phyloP scores from a whole-genome alignment of 2,888 invertebrate species.

The Leucophora obtusa region DNA sequence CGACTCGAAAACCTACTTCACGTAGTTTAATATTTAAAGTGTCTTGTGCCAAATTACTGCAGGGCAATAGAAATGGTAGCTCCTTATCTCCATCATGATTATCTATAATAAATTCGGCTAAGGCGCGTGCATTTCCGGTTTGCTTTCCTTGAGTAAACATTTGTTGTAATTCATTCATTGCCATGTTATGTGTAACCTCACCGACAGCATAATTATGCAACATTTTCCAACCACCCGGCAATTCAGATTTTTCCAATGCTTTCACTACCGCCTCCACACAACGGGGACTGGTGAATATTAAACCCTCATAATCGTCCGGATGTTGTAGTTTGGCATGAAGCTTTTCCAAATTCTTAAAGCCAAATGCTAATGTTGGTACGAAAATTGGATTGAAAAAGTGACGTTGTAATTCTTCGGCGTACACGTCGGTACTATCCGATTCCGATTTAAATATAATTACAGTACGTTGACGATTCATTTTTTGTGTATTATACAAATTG shows the following conservation, averaged over 20 bases:
- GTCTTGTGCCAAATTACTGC: slow-evolving; percentile 81
- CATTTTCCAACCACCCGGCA: slow-evolving; percentile 77
- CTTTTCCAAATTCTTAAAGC: slow-evolving; percentile 79
- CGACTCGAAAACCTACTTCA: slow-evolving; percentile 77
- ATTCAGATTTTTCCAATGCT: slow-evolving; percentile 77
- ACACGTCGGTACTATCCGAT: slow-evolving; percentile 79
- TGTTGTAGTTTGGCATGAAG: slow-evolving; percentile 78
- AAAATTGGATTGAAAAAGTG: slow-evolving; percentile 79
- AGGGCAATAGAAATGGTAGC: slow-evolving; percentile 80
- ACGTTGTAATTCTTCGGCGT: slow-evolving; percentile 77
- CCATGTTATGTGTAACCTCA: slow-evolving; percentile 80
- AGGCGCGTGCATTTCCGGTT: slow-evolving; percentile 80
- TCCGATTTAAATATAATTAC: slow-evolving; percentile 78
- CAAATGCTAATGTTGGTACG: slow-evolving; percentile 80
- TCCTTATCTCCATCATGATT: slow-evolving; percentile 78
- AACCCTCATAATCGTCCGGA: slow-evolving; percentile 79
- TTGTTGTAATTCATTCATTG: slow-evolving; percentile 77
- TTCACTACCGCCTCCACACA: slow-evolving; percentile 80
- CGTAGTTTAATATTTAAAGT: slow-evolving; percentile 78
- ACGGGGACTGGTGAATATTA: slow-evolving; percentile 81
- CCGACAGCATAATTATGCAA: slow-evolving; percentile 81
- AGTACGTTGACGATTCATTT: slow-evolving; percentile 66
- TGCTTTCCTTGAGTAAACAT: slow-evolving; percentile 80
- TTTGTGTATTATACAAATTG: slow-evolving; percentile 13
- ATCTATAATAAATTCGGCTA: slow-evolving; percentile 80